A percentile compares a stretch with the other conserved stretches of the same genome.
phyloP scores from a whole-genome alignment of 2,113 vertebrate species.

The Donacobius atricapilla region DNA sequence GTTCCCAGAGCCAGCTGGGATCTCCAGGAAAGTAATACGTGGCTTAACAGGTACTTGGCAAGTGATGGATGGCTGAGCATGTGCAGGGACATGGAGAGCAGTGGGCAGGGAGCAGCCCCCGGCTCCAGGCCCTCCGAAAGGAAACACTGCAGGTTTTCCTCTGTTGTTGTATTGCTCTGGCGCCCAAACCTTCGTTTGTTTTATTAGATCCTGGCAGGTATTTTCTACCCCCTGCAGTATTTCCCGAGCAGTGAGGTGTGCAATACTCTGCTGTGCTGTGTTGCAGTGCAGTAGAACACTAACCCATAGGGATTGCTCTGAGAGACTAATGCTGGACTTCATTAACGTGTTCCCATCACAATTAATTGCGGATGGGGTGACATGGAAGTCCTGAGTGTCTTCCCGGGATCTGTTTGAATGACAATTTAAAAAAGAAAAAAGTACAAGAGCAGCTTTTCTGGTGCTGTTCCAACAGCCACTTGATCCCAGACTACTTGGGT shows the following conservation, averaged over 20 bases:
- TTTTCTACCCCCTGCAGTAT: neutral
- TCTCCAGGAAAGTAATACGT: accelerated
- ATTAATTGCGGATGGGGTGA: neutral
- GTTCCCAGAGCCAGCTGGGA: neutral
- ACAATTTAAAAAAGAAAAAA: neutral
- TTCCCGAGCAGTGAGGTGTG: neutral
- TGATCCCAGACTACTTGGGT: neutral
- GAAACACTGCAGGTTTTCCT: neutral
- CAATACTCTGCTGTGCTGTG: neutral
- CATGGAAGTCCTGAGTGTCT: neutral
- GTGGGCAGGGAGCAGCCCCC: neutral
- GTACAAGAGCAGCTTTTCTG: neutral
- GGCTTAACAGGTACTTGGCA: neutral
- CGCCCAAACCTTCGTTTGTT: neutral
- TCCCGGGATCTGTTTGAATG: neutral
- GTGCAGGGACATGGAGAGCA: accelerated
- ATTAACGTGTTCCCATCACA: neutral
- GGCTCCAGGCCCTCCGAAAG: neutral
- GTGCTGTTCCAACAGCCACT: neutral
- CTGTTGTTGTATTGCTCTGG: neutral
- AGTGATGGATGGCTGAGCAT: neutral
- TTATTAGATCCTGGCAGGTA: neutral
- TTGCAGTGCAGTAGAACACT: no score
- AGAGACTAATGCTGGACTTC: accelerated
- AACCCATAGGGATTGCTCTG: accelerated